Base-by-base conservation (phyloP, 2,888 invertebrate species). In the Sarcophaga variegata region DNA sequence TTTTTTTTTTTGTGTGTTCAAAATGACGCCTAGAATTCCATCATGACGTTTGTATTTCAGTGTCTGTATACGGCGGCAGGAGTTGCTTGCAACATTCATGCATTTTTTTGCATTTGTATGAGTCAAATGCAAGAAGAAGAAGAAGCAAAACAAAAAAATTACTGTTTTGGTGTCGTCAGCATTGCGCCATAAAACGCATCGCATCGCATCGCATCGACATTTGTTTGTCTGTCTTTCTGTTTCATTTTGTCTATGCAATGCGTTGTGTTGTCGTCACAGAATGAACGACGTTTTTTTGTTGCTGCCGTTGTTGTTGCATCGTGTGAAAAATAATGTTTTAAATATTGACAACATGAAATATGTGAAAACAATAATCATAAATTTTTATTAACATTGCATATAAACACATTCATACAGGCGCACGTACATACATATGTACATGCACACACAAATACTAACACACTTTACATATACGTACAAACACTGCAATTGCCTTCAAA, bases 301-400 rank as follows among this genome's bases (percentile, higher is more conserved):
- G 14, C 20, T 74, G 63, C 54, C 87, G 87, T 45, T 83, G 89
- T 88, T 89, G 89, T 89, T 90, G 90, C 89, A 89, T 90, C 92
- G 90, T 88, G 89, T 90, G 92, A 90, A 91, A 92, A 91, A 91
- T 92, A 92, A 92, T 92, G 91, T 91, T 92, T 92, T 91, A 90
- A 91, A 92, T 92, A 92, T 92, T 92, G 92, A 90, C 92, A 91
- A 89, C 91, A 90, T 92, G 92, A 92, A 90, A 92, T 91, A 92
- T 92, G 92, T 91, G 92, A 90, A 92, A 92, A 92, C 92, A 92
- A 92, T 92, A 92, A 92, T 92, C 92, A 91, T 92, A 92, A 92
- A 92, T 92, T 92, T 92, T 92, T 92, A 92, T 92, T 90, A 91
- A 91, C 92, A 92, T 84, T 81, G 77, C 83, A 84, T 37, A 84